Conservation (phyloP, 1,140 invertebrate genomes). For the Mesaphorura yosii region DNA sequence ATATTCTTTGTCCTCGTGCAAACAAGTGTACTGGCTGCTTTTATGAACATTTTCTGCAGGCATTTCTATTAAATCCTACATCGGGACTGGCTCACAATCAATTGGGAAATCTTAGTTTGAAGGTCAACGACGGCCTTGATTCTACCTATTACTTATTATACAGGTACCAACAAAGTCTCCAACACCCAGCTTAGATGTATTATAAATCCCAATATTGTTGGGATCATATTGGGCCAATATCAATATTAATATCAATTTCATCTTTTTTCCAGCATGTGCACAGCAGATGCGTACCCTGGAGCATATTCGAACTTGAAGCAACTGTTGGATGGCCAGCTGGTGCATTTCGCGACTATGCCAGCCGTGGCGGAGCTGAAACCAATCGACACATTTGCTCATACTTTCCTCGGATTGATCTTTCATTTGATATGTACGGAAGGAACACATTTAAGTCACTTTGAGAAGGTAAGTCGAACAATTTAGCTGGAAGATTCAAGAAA, state of each 20-base stretch:
- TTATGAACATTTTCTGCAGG: slow-evolving; percentile 11
- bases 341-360: slow-evolving; percentile 19
- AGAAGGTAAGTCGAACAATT: slow-evolving; percentile 12
- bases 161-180: slow-evolving; percentile 15
- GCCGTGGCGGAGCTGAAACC: slow-evolving; percentile 14
- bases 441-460: slow-evolving; percentile 14
- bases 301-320: slow-evolving; percentile 20
- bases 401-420: slow-evolving; percentile 6
- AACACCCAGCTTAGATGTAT: neutral
- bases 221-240: too few species aligned
- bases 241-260: neutral
- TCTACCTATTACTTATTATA: slow-evolving; percentile 29
- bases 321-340: slow-evolving; percentile 14
- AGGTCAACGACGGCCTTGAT: slow-evolving; percentile 16
- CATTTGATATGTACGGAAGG: slow-evolving; percentile 15
- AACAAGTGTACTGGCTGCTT: neutral
- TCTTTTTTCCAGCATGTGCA: slow-evolving; percentile 15
- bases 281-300: slow-evolving; percentile 19
- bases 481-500: neutral
- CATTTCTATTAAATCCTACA: slow-evolving; percentile 20
- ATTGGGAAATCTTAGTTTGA: slow-evolving; percentile 22
- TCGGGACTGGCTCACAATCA: slow-evolving; percentile 27
- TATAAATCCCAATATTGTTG: slow-evolving; percentile 5
- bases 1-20: neutral
- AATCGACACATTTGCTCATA: slow-evolving; percentile 18